Percentiles rank a stretch among this genome's conserved stretches.
phyloP scores from a whole-genome alignment of 2,888 invertebrate genomes.

The Cynaeus angustus region DNA sequence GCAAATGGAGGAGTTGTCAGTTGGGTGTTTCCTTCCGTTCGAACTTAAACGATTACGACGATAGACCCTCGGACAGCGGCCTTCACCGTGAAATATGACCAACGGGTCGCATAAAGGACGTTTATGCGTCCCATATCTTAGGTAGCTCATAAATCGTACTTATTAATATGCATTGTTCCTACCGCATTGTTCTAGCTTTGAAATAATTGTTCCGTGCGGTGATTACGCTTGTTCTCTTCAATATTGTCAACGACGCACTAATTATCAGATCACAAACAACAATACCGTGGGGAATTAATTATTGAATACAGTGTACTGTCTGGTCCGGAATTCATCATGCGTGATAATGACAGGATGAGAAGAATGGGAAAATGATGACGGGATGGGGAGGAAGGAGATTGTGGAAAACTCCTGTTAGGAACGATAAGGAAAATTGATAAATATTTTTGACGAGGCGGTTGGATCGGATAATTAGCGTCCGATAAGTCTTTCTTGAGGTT shows the following conservation, averaged over 20 bases:
- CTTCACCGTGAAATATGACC: conserved; percentile 12
- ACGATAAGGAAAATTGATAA: no score
- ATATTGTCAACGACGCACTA: conserved; percentile 41
- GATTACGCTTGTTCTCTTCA: conserved; percentile 39
- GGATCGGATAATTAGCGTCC: no score
- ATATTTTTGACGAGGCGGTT: no score
- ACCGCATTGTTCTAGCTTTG: conserved; percentile 20
- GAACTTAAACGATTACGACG: conserved; percentile 9
- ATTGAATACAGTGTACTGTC: conserved; percentile 23
- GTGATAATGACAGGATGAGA: conserved; percentile 10
- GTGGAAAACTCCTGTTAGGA: not conserved
- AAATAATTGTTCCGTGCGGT: conserved; percentile 40
- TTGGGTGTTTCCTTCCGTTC: conserved; percentile 7
- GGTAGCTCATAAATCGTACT: conserved; percentile 17
- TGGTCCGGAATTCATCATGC: conserved; percentile 20
- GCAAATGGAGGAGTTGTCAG: conserved; percentile 7
- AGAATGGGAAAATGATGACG: conserved; percentile 4
- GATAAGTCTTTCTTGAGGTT: no score
- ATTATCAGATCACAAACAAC: conserved; percentile 40
- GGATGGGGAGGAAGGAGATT: not conserved
- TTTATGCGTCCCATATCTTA: conserved; percentile 13
- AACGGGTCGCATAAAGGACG: conserved; percentile 14
- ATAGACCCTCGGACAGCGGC: not conserved
- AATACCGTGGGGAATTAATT: conserved; percentile 34
- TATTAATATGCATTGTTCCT: conserved; percentile 35